Base-by-base conservation (phyloP, 2,113 vertebrate species). In the Apeltes quadracus region DNA sequence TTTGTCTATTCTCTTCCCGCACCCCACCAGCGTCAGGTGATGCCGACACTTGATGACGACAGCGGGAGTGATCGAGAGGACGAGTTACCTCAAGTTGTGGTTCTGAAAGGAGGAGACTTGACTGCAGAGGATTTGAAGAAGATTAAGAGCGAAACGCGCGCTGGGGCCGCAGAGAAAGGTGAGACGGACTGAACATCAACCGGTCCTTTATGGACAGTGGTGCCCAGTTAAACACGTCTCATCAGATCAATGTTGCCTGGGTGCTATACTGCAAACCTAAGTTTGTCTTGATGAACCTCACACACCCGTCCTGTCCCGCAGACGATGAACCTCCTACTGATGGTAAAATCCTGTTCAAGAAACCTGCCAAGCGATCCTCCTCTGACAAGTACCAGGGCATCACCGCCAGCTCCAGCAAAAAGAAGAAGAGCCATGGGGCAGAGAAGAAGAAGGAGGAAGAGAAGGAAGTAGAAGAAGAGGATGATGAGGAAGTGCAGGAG, bases 261-360 rank as follows among this genome's bases (percentile, higher is more conserved):
- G 12, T 39, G 38, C 12, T 39, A 39, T 39, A 3, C 10, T 39
- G 4, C 32, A 5, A 32, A 32, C 3, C 3, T 34, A 34, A 34
- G 32, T 34, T 34, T 34, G 32, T 34, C 32, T 34, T 34, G 14
- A 41, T 41, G 39, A 41, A 4, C 4, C 13, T 1, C 39, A 15
- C 39, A 41, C 39, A 41, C 14, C 39, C 38, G 13, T 41, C 38
- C 38, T 32, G 71, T 34, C 83, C 20, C 61, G 38, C 77, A 98
- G 96, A 93, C 75, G 94, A 94, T 34, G 93, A 95, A 51, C 84
- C 92, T 61, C 84, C 93, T 65, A 55, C 91, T n/a, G 95, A 96
- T 70, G 96, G 96, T 39, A 98, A 96, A 93, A 97, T 99, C 82
- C 61, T 97, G 61, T 99, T 98, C 87, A 95, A 94, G 91, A 99